Conservation (phyloP, 2,888 invertebrate species). For the Calliphora vomitoria region DNA sequence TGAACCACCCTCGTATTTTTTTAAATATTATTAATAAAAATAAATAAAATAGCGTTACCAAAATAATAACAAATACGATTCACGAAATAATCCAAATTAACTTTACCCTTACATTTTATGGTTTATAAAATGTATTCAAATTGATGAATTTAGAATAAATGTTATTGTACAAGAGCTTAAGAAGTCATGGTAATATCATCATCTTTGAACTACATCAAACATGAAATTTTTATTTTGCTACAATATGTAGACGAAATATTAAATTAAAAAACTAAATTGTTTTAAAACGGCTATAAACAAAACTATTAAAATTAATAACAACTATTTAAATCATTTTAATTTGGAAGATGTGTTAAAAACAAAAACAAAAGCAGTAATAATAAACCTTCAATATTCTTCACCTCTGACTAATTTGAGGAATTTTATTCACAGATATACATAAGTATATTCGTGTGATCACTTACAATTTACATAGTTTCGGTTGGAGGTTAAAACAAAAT, state of each 20-base stretch:
- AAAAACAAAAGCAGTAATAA: neutral
- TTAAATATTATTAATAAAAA: too few relatives aligned
- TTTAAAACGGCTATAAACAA: neutral
- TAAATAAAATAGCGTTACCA: too few relatives aligned
- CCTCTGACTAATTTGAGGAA: neutral
- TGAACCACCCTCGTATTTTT: too few relatives aligned
- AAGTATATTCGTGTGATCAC: neutral
- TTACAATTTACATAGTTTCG: neutral
- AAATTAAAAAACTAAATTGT: neutral
- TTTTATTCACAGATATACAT: neutral
- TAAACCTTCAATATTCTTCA: neutral
- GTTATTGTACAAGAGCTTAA: too few relatives aligned
- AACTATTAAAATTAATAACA: neutral
- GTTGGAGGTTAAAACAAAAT: neutral
- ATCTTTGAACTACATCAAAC: too few relatives aligned
- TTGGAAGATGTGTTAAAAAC: neutral
- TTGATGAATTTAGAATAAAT: too few relatives aligned
- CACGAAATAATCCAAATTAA: too few relatives aligned
- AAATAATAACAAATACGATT: too few relatives aligned
- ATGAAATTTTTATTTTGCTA: too few relatives aligned
- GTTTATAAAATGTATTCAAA: too few relatives aligned
- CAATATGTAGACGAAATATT: neutral
- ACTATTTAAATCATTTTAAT: neutral
- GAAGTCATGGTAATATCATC: too few relatives aligned
- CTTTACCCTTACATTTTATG: too few relatives aligned